phyloP scores from a whole-genome alignment of 2,113 vertebrate species.

The Passer montanus region DNA sequence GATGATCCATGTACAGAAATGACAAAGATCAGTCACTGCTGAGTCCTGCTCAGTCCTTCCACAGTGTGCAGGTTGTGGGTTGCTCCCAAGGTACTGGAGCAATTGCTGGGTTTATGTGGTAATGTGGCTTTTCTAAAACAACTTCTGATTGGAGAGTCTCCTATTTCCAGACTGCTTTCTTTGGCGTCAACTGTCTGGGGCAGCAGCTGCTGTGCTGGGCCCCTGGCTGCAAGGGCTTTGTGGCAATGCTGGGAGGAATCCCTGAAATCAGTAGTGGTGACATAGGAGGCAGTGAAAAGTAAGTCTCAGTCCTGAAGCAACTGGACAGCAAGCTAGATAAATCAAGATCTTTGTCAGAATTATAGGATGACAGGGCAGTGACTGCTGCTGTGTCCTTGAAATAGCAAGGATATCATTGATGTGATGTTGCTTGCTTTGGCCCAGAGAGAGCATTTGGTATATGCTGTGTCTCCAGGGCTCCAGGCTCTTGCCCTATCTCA shows the following conservation, averaged over 20 bases:
- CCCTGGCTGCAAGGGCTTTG: neutral
- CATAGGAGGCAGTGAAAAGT: neutral
- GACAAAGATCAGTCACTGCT: neutral
- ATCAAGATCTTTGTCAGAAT: neutral
- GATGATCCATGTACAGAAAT: neutral
- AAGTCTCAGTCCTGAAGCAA: neutral
- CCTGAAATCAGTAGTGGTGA: fast-evolving
- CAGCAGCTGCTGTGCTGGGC: neutral
- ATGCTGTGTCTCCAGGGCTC: neutral
- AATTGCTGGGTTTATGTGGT: neutral
- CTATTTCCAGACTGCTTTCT: neutral
- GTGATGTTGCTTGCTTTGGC: neutral
- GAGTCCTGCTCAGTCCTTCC: neutral
- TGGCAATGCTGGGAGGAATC: neutral
- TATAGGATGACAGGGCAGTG: neutral
- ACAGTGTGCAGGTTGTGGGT: neutral
- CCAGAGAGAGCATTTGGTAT: neutral
- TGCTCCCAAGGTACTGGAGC: neutral
- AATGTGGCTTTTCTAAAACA: neutral
- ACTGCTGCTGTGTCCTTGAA: neutral
- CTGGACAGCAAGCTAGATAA: neutral
- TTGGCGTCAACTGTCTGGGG: neutral
- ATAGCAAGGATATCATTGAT: neutral
- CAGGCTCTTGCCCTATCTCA: neutral
- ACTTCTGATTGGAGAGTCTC: neutral